phyloP scores from a whole-genome alignment of 2,797 vertebrate genomes.

The Gadopsis marmoratus region DNA sequence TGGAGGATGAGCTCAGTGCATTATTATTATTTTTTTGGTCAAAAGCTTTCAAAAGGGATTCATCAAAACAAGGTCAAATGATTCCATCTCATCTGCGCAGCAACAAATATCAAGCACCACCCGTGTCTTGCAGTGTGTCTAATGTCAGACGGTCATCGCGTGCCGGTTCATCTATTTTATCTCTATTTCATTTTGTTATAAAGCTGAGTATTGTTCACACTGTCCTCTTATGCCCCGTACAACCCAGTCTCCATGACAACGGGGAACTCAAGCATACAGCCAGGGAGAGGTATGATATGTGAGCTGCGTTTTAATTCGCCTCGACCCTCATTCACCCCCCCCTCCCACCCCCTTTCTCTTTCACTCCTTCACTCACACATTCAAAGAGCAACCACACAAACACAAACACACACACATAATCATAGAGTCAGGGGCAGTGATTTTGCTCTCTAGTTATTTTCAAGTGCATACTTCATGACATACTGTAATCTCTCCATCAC shows the following conservation, averaged over 20 bases:
- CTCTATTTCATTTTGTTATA: slow-evolving; percentile 17
- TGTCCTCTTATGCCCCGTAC: slow-evolving; percentile 70
- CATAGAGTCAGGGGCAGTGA: slow-evolving; percentile 42
- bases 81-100: background rate
- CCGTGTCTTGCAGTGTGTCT: background rate
- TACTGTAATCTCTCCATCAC: slow-evolving; percentile 49
- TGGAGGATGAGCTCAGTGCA: slow-evolving; percentile 12
- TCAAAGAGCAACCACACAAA: slow-evolving; percentile 19
- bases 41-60: slow-evolving; percentile 15
- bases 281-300: slow-evolving; percentile 84
- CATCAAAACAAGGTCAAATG: slow-evolving; percentile 8
- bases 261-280: slow-evolving; percentile 79
- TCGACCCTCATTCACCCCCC: slow-evolving; percentile 17
- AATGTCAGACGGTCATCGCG: slow-evolving; percentile 10
- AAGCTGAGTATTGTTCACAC: slow-evolving; percentile 56
- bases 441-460: slow-evolving; percentile 57
- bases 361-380: slow-evolving; percentile 13
- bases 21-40: background rate
- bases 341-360: slow-evolving; percentile 2
- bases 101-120: background rate
- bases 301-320: slow-evolving; percentile 84
- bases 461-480: slow-evolving; percentile 65
- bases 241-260: slow-evolving; percentile 90
- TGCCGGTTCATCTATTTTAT: slow-evolving; percentile 34
- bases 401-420: slow-evolving; percentile 28